These are phyloP conservation scores for Lagocephalus sceleratus DNA, from an alignment of 2,797 vertebrate species.

Conservation along the genomic window DNA sequence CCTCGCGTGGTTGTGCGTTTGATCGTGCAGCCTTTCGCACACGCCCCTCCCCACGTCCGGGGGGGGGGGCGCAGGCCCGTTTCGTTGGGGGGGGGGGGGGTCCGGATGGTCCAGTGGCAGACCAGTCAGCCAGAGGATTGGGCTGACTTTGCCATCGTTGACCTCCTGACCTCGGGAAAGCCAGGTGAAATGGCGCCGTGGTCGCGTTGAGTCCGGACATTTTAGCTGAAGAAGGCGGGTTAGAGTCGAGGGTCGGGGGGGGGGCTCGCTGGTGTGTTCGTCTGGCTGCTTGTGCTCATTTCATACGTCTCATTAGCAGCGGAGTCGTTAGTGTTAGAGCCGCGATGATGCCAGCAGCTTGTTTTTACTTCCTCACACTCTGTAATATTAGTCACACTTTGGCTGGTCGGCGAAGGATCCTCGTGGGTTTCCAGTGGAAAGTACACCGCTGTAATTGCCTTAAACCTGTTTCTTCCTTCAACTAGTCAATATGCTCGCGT, in stretches of 20 bases:
- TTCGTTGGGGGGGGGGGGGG: slow-evolving; percentile 5
- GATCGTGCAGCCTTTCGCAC: slow-evolving; percentile 27
- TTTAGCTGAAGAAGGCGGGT: too few species aligned
- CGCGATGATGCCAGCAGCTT: slow-evolving; percentile 7
- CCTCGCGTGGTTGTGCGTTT: slow-evolving; percentile 37
- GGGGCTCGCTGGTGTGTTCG: too few species aligned
- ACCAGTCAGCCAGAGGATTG: too few species aligned
- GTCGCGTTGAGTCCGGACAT: neutral
- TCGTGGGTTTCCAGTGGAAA: slow-evolving; percentile 52
- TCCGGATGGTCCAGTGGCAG: too few species aligned
- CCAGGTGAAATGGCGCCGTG: slow-evolving; percentile 18
- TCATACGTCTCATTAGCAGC: neutral
- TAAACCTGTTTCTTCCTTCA: slow-evolving; percentile 63
- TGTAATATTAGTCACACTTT: slow-evolving; percentile 54
- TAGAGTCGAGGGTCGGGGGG: too few species aligned
- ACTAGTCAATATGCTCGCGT: slow-evolving; percentile 61
- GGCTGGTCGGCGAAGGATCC: slow-evolving; percentile 44
- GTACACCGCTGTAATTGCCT: slow-evolving; percentile 69
- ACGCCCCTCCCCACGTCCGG: slow-evolving; percentile 27
- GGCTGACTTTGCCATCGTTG: too few species aligned
- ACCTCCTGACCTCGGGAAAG: neutral
- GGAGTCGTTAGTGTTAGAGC: neutral
- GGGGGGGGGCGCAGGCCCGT: too few species aligned
- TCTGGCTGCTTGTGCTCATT: too few species aligned
- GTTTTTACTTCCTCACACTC: slow-evolving; percentile 28